Evolutionary conservation across 2,113 vertebrate genomes (phyloP).

Genomic region (Rana temporaria): DNA sequence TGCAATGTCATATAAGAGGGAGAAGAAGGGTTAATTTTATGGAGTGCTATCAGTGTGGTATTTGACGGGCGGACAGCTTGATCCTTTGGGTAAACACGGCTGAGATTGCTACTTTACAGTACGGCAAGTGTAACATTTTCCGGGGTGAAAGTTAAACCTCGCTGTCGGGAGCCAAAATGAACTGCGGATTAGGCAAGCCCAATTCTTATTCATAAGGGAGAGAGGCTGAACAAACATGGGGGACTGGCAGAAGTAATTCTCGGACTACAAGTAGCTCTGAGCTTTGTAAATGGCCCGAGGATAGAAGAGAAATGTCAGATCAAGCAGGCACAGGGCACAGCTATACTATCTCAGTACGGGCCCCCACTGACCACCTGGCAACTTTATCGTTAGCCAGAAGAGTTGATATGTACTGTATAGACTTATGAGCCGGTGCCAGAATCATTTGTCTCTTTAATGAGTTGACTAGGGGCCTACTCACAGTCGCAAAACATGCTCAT

Average conservation of each 20-base stretch:
- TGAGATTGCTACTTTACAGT: conserved; percentile 25
- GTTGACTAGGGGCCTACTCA: too few species aligned
- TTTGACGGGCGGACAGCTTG: conserved; percentile 8
- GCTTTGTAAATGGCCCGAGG: background rate
- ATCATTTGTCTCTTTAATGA: too few species aligned
- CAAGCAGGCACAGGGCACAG: too few species aligned
- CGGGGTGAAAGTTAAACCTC: conserved; percentile 39
- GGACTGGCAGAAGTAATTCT: background rate
- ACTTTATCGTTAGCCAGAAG: background rate
- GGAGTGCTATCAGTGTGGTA: conserved; percentile 22
- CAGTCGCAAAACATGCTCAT: too few species aligned
- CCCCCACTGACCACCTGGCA: background rate
- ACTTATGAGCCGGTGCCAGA: too few species aligned
- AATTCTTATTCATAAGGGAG: conserved; percentile 52
- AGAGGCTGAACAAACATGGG: conserved; percentile 30
- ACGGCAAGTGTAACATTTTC: conserved; percentile 30
- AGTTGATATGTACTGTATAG: too few species aligned
- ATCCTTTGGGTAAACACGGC: conserved; percentile 48
- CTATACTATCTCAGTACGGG: background rate
- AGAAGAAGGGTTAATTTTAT: conserved; percentile 19
- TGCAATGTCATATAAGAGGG: too few species aligned
- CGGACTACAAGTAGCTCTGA: background rate
- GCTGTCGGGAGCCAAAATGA: background rate
- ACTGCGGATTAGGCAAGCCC: conserved; percentile 16
- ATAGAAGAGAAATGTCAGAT: too few species aligned